Conservation (phyloP, 1,140 invertebrate genomes). For the Leptinotarsa undecemlineata region DNA sequence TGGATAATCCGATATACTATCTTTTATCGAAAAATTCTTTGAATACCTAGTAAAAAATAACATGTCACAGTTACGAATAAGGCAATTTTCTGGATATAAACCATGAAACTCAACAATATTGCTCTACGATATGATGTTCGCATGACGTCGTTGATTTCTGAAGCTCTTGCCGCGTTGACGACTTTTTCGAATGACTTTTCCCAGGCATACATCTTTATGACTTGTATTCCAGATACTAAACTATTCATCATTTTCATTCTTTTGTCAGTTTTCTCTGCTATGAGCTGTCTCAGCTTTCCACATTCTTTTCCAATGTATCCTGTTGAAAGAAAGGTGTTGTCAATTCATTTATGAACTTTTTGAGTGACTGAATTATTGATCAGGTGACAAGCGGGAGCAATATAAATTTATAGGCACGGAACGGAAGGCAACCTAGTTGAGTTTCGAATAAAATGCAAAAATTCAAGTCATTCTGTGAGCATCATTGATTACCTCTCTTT, state of each 20-base stretch:
- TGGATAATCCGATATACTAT: too few species aligned
- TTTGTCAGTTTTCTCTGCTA: conserved; percentile 69
- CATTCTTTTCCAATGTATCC: conserved; percentile 60
- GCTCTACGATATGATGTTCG: conserved; percentile 72
- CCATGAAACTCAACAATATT: conserved; percentile 69
- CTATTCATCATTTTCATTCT: conserved; percentile 80
- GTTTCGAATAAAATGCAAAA: too few species aligned
- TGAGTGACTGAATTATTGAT: too few species aligned
- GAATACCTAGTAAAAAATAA: conserved; percentile 63
- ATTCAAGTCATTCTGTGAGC: too few species aligned
- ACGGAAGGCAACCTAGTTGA: too few species aligned
- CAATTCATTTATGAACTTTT: too few species aligned
- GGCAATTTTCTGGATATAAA: conserved; percentile 73
- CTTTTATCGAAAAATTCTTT: too few species aligned
- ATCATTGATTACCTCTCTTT: too few species aligned
- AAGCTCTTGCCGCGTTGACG: conserved; percentile 59
- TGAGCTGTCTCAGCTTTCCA: conserved; percentile 60
- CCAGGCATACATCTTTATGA: conserved; percentile 85
- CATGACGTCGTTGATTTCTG: conserved; percentile 72
- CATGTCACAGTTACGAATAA: conserved; percentile 74
- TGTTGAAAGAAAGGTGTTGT: conserved; percentile 34
- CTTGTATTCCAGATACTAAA: conserved; percentile 71
- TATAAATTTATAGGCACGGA: too few species aligned
- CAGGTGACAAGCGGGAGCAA: too few species aligned
- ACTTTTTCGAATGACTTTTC: conserved; percentile 69